Evolutionary conservation across 2,113 vertebrate species (phyloP).

Genomic region (Pseudopipra pipra): DNA sequence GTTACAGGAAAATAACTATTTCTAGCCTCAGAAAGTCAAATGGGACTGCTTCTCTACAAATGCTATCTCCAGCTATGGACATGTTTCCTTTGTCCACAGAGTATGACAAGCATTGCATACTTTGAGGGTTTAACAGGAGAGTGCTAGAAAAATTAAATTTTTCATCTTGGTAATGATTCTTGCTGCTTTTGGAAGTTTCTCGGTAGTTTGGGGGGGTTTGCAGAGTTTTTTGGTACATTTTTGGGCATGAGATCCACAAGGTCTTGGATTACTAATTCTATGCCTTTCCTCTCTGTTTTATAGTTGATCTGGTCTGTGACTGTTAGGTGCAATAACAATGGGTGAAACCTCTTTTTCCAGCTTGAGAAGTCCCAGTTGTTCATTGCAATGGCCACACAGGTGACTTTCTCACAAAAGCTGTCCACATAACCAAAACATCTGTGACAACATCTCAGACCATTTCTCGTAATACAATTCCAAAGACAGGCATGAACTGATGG

Average conservation of each 20-base stretch:
- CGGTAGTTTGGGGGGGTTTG: background rate
- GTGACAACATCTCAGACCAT: background rate
- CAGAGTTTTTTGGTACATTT: background rate
- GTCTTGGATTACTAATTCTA: background rate
- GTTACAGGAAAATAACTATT: background rate
- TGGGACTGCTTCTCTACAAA: background rate
- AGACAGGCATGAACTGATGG: background rate
- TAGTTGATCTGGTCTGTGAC: background rate
- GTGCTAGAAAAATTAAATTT: background rate
- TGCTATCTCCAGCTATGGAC: background rate
- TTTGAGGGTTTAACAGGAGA: background rate
- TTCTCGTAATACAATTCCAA: background rate
- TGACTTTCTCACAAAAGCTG: background rate
- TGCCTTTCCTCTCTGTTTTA: background rate
- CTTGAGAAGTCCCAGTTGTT: background rate
- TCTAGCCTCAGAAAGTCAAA: background rate
- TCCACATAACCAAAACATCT: background rate
- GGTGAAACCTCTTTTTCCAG: background rate
- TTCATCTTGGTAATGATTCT: background rate
- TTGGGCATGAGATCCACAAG: background rate
- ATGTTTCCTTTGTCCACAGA: fast-evolving
- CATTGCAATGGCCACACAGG: background rate
- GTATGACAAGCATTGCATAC: background rate
- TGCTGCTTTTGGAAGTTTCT: background rate
- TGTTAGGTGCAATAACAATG: background rate